Evolutionary conservation across 2,888 invertebrate species (phyloP), one percentile per base, ranked within the genome.

Genomic region (Drosophila kokeensis): DNA sequence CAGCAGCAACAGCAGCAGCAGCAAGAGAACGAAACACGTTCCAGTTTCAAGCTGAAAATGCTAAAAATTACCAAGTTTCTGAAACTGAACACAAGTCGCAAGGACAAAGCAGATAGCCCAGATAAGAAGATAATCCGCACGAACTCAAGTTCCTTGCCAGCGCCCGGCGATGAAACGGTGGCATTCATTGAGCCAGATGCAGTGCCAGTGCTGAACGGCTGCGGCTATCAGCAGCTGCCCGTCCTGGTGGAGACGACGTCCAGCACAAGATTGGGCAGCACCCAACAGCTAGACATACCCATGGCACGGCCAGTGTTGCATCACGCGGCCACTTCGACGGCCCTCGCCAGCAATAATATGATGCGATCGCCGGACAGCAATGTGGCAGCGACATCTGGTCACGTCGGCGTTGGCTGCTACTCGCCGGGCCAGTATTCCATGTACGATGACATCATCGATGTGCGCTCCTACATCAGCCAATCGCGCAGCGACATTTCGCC

Each of bases 41-140:
- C 81, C 21, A 89, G 82, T 66, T 75, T 84, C 21, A 79, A 81
- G 91, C 86, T 95, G 45, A 95, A 94, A 91, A 95, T 95, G 79
- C 96, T 96, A 96, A 96, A 95, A 92, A 95, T 96, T 77, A 95
- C 96, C 49, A 94, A 95, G 82, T 96, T 96, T 89, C 92, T 96
- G 54, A 94, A 95, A 60, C 80, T 90, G 6, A 78, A 29, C 30
- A 0, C 54, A 36, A 29, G 42, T 13, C 48, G 80, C 57, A 63
- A 45, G 30, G 50, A 76, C 3, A 48, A 84, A 87, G 48, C 24
- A n/a, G 15, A 59, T 82, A 77, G 8, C 73, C 79, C 32, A 74
- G 79, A 82, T 21, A 64, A 55, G 70, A 70, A 70, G 69, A 76
- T n/a, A 70, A 71, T 40, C 58, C 76, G 57, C 3, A 24, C 29